Percentiles rank a stretch among this genome's conserved stretches.
These are phyloP conservation scores for Poecilia gillii DNA, from an alignment of 2,797 vertebrate genomes.

Conservation along the genomic window DNA sequence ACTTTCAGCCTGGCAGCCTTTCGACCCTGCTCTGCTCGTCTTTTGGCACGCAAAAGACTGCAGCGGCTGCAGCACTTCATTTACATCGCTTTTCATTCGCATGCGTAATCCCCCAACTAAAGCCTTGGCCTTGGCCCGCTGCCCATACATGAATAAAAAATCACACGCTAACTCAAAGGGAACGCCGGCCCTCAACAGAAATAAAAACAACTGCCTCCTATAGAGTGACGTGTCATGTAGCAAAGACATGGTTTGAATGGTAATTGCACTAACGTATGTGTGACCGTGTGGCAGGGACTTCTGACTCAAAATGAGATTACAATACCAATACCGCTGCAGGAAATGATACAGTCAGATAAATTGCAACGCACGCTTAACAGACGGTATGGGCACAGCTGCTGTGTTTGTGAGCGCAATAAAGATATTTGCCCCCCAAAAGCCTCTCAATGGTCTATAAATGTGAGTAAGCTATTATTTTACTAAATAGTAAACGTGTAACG, in stretches of 20 bases:
- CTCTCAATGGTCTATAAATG: slow-evolving; percentile 57
- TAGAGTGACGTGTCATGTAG: slow-evolving; percentile 51
- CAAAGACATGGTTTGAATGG: slow-evolving; percentile 71
- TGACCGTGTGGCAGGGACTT: slow-evolving; percentile 65
- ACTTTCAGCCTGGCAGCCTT: slow-evolving; percentile 24
- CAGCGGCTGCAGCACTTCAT: slow-evolving; percentile 33
- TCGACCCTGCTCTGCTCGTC: slow-evolving; percentile 50
- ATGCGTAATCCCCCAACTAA: slow-evolving; percentile 43
- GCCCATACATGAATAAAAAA: slow-evolving; percentile 74
- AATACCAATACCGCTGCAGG: slow-evolving; percentile 50
- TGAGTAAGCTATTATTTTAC: slow-evolving; percentile 48
- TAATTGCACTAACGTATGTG: slow-evolving; percentile 76
- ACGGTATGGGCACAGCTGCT: slow-evolving; percentile 53
- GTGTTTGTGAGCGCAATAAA: slow-evolving; percentile 49
- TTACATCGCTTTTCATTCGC: slow-evolving; percentile 63
- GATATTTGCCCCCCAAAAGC: slow-evolving; percentile 60
- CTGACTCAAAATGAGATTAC: slow-evolving; percentile 72
- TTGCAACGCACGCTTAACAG: slow-evolving; percentile 62
- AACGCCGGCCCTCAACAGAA: slow-evolving; percentile 54
- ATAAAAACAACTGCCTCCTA: slow-evolving; percentile 73
- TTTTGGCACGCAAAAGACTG: slow-evolving; percentile 43
- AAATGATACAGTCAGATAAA: slow-evolving; percentile 66
- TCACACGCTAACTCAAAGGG: slow-evolving; percentile 61
- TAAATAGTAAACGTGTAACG: slow-evolving; percentile 49
- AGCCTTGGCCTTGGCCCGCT: slow-evolving; percentile 58